These are phyloP conservation scores for Scopus umbretta DNA, from an alignment of 2,113 vertebrate species.

Conservation along the genomic window DNA sequence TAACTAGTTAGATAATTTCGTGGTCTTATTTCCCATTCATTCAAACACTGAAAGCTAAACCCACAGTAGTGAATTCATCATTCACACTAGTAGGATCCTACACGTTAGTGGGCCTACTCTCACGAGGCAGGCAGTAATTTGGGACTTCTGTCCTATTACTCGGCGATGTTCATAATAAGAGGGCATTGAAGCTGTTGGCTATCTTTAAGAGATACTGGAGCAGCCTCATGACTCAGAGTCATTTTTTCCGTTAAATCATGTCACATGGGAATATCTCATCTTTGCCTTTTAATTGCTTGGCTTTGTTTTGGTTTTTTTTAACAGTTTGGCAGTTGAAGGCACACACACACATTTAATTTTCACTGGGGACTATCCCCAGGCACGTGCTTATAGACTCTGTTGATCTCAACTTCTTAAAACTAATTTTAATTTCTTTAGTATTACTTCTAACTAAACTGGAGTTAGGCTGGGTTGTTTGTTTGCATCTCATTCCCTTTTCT, in stretches of 20 bases:
- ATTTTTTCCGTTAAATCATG: not conserved
- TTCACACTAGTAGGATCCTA: not conserved
- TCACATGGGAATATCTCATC: not conserved
- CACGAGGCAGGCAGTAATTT: not conserved
- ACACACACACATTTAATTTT: not conserved
- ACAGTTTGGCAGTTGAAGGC: not conserved
- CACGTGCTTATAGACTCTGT: accelerated
- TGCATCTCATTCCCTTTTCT: not conserved
- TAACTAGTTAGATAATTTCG: not conserved
- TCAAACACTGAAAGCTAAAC: not conserved
- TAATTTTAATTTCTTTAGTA: not conserved
- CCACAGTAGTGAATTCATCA: not conserved
- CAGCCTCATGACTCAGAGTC: not conserved
- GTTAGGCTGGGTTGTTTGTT: not conserved
- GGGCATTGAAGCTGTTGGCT: not conserved
- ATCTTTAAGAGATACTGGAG: not conserved
- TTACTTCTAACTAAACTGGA: not conserved
- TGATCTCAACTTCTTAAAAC: not conserved
- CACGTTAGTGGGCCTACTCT: not conserved
- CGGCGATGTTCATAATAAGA: not conserved
- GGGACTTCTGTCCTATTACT: not conserved
- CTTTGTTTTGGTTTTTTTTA: not conserved
- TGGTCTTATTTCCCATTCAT: not conserved
- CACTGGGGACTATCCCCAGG: not conserved
- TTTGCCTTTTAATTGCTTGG: not conserved